Evolutionary conservation across 2,113 vertebrate species (phyloP), one percentile per base, ranked within the genome.

Genomic region (Pardalotus punctatus): DNA sequence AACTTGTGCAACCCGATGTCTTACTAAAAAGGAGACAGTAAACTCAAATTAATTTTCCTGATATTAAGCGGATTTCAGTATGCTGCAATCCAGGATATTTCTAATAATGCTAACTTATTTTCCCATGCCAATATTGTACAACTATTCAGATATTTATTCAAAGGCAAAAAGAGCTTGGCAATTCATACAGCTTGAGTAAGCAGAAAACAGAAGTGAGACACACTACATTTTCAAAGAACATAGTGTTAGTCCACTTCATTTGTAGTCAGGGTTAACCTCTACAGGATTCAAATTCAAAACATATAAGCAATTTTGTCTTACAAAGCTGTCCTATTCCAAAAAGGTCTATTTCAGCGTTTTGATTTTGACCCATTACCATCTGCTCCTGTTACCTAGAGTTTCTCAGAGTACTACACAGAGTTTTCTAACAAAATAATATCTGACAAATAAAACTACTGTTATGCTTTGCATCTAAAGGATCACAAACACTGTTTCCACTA

Each of bases 81-180:
- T 89, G 87, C 43, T 93, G 57, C 86, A 91, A 80, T 90, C 86
- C 76, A 56, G 62, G n/a, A 88, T 71, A 9, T 87, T 61, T 96
- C 96, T 94, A 94, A 87, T 88, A 28, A 84, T 81, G 56, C 13
- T 90, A 88, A 76, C 62, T 57, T 93, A 65, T 84, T 97, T 97
- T 97, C 76, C n/a, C 23, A 86, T 92, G 80, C 71, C 94, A 97
- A 90, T 96, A 96, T 96, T 96, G 97, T 95, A 94, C 38, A 91
- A 72, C 38, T 50, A 86, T 79, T 96, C 79, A 95, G 86, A 66
- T 90, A 61, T 81, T 89, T 94, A 67, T 53, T 79, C 42, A 65
- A 69, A 23, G 33, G 12, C 2, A 65, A 87, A 81, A 47, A 66
- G 61, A 25, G 0, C 12, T 6, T 17, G 71, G 20, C 6, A 40